These are phyloP conservation scores for Opisthograptis luteolata DNA, from an alignment of 2,888 invertebrate genomes.

Conservation along the genomic window DNA sequence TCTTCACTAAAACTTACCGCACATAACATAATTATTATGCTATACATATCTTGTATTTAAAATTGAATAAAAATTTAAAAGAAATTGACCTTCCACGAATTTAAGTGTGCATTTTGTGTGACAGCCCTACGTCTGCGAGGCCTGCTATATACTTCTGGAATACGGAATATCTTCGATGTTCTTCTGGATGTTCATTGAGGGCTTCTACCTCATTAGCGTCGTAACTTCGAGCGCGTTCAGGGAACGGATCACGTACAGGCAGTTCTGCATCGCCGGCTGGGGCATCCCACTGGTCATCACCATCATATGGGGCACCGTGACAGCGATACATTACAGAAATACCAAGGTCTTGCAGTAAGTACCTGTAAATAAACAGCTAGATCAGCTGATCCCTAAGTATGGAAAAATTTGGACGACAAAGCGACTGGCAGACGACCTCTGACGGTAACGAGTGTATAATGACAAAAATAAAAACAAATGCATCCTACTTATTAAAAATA, in stretches of 20 bases:
- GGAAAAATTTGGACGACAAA: too few relatives aligned
- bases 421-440: too few relatives aligned
- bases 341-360: slow-evolving; percentile 15
- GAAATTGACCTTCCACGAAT: too few relatives aligned
- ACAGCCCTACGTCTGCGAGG: slow-evolving; percentile 92
- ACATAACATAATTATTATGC: too few relatives aligned
- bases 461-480: too few relatives aligned
- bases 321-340: slow-evolving; percentile 62
- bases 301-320: slow-evolving; percentile 87
- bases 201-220: slow-evolving; percentile 93
- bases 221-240: slow-evolving; percentile 90
- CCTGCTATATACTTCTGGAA: slow-evolving; percentile 91
- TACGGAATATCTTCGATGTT: slow-evolving; percentile 96
- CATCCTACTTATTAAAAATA: too few relatives aligned
- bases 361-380: slow-evolving; percentile 10
- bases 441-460: too few relatives aligned
- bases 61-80: too few relatives aligned
- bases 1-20: too few relatives aligned
- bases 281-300: slow-evolving; percentile 88
- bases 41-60: too few relatives aligned
- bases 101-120: too few relatives aligned
- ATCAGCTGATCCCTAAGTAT: too few relatives aligned
- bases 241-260: slow-evolving; percentile 80
- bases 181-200: slow-evolving; percentile 99
- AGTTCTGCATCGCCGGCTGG: slow-evolving; percentile 90